phyloP scores from a whole-genome alignment of 2,113 vertebrate genomes.

The Heptranchias perlo region DNA sequence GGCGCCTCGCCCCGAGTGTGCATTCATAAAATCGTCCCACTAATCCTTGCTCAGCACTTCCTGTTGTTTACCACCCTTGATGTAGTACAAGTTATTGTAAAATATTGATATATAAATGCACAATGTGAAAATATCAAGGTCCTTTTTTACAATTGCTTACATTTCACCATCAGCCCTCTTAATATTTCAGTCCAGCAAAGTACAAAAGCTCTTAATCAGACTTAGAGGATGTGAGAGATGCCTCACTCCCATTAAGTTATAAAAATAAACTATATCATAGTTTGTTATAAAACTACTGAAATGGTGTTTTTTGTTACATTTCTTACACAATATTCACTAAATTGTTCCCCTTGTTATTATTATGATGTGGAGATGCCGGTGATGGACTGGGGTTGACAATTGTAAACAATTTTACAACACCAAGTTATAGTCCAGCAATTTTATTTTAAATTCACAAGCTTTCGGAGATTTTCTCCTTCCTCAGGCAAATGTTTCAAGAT shows the following conservation, averaged over 20 bases:
- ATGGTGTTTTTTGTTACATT: neutral
- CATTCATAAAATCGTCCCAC: neutral
- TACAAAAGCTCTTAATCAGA: neutral
- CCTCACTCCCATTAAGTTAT: neutral
- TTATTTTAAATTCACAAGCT: too few relatives aligned
- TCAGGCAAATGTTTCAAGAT: too few relatives aligned
- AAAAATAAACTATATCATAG: neutral
- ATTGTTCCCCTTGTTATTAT: neutral
- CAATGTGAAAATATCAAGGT: neutral
- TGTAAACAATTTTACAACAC: too few relatives aligned
- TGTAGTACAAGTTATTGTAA: neutral
- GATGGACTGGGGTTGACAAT: too few relatives aligned
- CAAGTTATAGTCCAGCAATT: too few relatives aligned
- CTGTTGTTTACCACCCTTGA: neutral
- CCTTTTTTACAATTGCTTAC: neutral
- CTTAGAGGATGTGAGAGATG: neutral
- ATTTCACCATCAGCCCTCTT: neutral
- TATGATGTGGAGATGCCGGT: too few relatives aligned
- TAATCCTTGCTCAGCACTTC: neutral
- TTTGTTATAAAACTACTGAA: neutral
- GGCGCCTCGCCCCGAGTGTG: neutral
- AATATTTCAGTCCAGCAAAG: neutral
- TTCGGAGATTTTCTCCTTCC: too few relatives aligned
- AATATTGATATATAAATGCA: neutral
- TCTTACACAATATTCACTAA: neutral